Evolutionary conservation across 2,113 vertebrate genomes (phyloP), one percentile per base, ranked within the genome.

Genomic region (Poeciliopsis turrubarensis): DNA sequence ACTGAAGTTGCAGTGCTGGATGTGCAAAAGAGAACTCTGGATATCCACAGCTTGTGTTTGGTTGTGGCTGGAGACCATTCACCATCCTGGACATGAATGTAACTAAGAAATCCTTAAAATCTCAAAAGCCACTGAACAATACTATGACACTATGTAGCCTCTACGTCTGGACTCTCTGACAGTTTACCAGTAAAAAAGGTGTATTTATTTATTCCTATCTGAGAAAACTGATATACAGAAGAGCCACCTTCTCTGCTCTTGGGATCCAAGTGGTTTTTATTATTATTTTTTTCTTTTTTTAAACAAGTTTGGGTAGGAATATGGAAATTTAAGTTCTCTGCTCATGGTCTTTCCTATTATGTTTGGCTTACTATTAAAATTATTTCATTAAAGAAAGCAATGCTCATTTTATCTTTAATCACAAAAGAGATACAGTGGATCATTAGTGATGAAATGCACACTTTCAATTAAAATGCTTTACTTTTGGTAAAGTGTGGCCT

Each of bases 131-230:
- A 92, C 91, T 86, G 92, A 91, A 92, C 90, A 94, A 91, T 91
- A 87, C 86, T 86, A 79, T 86, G 88, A 92, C 89, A 92, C 94
- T 92, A 90, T 89, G 92, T 92, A 89, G 90, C 85, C 81, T 81
- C 84, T 70, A 85, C 81, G 75, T 69, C 78, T 79, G 85, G 89
- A 90, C 79, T 88, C 75, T 63, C 79, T 66, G 77, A 90, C 87
- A 91, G 89, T 91, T 92, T 90, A 90, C 74, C 90, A 92, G 89
- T 91, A 73, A 80, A 86, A 57, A 90, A 88, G 86, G 80, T 90
- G 90, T 93, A 94, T 94, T 95, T 94, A 94, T 94, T 93, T 92
- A 91, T 92, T 91, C 83, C 88, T 89, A 86, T 82, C 82, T 86
- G 90, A 92, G 81, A 89, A 88, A 91, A 82, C 84, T 85, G 86